A percentile compares a stretch with the other conserved stretches of the same genome.
These are phyloP conservation scores for Calliopum simillimum DNA, from an alignment of 2,888 invertebrate genomes.

Conservation along the genomic window DNA sequence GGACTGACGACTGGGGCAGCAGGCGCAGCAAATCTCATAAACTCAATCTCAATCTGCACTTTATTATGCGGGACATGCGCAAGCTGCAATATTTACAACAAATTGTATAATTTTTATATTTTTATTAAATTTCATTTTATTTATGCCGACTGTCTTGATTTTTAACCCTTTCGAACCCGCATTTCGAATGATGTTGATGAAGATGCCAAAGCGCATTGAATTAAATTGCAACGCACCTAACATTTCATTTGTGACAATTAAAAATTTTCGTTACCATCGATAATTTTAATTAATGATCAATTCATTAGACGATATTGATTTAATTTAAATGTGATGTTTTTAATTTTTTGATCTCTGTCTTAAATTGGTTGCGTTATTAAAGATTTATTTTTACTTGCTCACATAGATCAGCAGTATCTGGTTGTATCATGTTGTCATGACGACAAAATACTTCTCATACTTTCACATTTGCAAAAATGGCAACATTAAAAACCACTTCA, in stretches of 20 bases:
- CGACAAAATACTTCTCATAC: too few species aligned
- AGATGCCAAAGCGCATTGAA: constrained; percentile 31
- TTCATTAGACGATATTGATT: too few species aligned
- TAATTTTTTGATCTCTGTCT: too few species aligned
- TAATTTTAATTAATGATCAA: too few species aligned
- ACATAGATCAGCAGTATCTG: too few species aligned
- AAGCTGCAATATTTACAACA: not conserved
- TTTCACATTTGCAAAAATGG: too few species aligned
- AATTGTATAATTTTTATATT: constrained; percentile 14
- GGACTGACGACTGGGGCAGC: not conserved
- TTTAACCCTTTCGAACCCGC: constrained; percentile 40
- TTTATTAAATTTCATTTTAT: constrained; percentile 3
- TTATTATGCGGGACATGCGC: constrained; percentile 33
- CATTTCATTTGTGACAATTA: constrained; percentile 5
- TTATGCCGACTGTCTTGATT: not conserved
- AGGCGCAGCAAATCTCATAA: constrained; percentile 1
- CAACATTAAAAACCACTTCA: too few species aligned
- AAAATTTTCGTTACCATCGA: too few species aligned
- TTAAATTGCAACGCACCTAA: constrained; percentile 37
- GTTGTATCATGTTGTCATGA: too few species aligned
- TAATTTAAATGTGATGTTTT: too few species aligned
- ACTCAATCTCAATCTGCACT: not conserved
- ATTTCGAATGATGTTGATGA: constrained; percentile 18
- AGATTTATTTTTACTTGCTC: too few species aligned
- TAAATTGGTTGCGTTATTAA: too few species aligned